Conservation (phyloP, 2,888 invertebrate genomes). For the Bombylius major region DNA sequence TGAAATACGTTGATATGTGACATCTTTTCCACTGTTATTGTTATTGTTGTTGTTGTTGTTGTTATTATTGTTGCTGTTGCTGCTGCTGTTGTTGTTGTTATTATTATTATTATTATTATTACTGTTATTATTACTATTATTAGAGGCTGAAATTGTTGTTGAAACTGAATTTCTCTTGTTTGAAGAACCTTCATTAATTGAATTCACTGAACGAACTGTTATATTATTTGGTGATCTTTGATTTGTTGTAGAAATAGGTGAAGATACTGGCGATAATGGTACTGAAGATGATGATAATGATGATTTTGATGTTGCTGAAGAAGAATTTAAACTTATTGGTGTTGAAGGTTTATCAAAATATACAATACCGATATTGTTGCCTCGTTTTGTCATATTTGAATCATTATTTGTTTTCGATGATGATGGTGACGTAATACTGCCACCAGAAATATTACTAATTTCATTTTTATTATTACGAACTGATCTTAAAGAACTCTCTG, state of each 20-base stretch:
- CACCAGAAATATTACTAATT: neutral
- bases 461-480: too few relatives aligned
- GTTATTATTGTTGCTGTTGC: too few relatives aligned
- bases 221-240: neutral
- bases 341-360: slow-evolving; percentile 2
- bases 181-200: neutral
- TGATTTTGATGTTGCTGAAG: neutral
- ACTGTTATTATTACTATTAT: too few relatives aligned
- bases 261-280: neutral
- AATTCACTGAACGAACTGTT: slow-evolving; percentile 7
- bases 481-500: too few relatives aligned
- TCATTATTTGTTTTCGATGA: neutral
- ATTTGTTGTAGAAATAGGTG: too few relatives aligned
- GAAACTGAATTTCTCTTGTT: too few relatives aligned
- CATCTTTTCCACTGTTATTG: too few relatives aligned
- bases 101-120: too few relatives aligned
- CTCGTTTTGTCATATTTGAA: neutral
- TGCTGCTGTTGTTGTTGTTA: too few relatives aligned
- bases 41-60: too few relatives aligned
- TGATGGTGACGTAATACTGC: neutral
- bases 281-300: neutral
- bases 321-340: neutral
- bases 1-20: too few relatives aligned
- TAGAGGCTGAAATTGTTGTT: too few relatives aligned
- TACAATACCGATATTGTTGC: slow-evolving; percentile 8